Conservation (phyloP, 2,888 invertebrate species). For the Clunio marinus region DNA sequence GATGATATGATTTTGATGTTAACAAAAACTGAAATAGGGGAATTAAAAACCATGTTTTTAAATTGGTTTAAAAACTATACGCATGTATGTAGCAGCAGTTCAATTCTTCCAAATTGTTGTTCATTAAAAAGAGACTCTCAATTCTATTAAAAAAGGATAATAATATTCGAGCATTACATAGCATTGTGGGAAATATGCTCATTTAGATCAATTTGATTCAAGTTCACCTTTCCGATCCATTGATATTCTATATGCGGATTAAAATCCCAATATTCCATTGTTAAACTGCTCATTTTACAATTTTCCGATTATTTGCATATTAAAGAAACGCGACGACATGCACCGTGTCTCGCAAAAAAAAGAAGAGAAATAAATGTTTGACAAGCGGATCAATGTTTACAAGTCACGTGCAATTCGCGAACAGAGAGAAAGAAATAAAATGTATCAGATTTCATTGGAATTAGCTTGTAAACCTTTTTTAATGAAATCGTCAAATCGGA, state of each 20-base stretch:
- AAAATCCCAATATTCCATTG: constrained; percentile 15
- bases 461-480: constrained; percentile 31
- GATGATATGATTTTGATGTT: neutral
- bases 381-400: neutral
- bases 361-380: neutral
- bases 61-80: no score
- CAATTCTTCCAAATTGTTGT: neutral
- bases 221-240: constrained; percentile 32
- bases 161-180: no score
- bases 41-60: neutral
- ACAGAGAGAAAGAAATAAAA: neutral
- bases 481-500: constrained; percentile 28
- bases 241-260: constrained; percentile 26
- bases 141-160: constrained; percentile 21
- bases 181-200: constrained; percentile 37
- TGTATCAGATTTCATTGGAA: constrained; percentile 35
- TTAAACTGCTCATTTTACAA: constrained; percentile 34
- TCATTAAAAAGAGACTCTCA: neutral
- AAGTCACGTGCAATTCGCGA: constrained; percentile 30
- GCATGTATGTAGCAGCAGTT: neutral
- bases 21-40: no score
- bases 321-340: neutral
- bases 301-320: constrained; percentile 28
- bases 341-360: neutral
- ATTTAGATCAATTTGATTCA: constrained; percentile 15